These are phyloP conservation scores for Leucopternis melanops DNA, from an alignment of 2,113 vertebrate species.

Conservation along the genomic window DNA sequence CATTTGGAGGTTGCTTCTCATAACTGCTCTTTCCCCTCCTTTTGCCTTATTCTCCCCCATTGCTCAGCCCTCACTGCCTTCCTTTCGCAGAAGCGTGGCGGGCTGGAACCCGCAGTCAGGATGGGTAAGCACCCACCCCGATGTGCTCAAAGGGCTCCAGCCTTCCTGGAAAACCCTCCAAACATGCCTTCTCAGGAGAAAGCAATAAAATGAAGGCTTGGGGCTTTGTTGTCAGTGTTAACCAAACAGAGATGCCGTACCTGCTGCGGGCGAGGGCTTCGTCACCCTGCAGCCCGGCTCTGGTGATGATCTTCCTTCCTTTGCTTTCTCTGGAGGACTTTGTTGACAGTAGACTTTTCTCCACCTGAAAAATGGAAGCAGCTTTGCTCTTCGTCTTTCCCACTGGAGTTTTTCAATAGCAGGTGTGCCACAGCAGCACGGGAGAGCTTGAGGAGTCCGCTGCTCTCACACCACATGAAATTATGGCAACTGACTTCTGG, in stretches of 20 bases:
- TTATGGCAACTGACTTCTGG: not conserved
- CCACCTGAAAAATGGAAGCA: not conserved
- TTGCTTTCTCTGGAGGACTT: not conserved
- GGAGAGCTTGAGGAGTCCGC: not conserved
- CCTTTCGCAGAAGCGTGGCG: accelerated
- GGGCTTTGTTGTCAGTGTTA: accelerated
- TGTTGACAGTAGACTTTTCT: not conserved
- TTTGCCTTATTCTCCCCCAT: not conserved
- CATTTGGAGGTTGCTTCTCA: not conserved
- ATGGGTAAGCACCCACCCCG: accelerated
- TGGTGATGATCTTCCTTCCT: not conserved
- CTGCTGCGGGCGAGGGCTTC: not conserved
- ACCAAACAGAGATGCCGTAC: not conserved
- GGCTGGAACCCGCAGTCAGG: accelerated
- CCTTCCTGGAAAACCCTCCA: not conserved
- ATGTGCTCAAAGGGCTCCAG: not conserved
- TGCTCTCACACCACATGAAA: not conserved
- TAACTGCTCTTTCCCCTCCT: not conserved
- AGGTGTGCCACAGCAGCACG: not conserved
- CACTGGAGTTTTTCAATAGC: not conserved
- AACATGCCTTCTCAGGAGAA: not conserved
- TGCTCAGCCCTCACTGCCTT: not conserved
- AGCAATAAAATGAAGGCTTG: not conserved
- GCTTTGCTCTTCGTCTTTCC: not conserved
- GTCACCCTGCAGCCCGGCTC: accelerated